Evolutionary conservation across 2,888 invertebrate species (phyloP), one percentile per base, ranked within the genome.

Genomic region (Cremastobaeus sp.): DNA sequence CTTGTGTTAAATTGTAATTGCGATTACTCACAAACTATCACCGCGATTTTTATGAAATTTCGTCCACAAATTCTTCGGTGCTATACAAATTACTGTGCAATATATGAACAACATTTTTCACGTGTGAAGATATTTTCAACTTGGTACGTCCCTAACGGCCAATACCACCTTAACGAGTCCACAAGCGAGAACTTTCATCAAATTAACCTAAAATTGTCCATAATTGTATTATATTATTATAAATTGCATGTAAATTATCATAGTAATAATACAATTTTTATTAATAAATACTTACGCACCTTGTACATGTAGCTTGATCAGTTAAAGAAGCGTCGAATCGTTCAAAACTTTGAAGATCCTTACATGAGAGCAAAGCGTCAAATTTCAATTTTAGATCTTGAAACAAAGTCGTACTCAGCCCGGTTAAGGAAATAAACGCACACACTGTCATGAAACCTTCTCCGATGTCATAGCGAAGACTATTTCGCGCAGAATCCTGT

Each of bases 141-240:
- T n/a, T n/a, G n/a, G n/a, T n/a, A n/a, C n/a, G n/a, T n/a, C n/a
- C n/a, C n/a, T n/a, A n/a, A n/a, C n/a, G n/a, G n/a, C n/a, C n/a
- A n/a, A n/a, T n/a, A n/a, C n/a, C n/a, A n/a, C 15, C 15, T 37
- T 37, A 2, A 14, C 3, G 9, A 14, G 15, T 14, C 20, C 41
- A 2, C 4, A 18, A 3, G 39, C 4, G 8, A 39, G 17, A 17
- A 39, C 11, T 15, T 39, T 39, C 6, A 39, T 39, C 1, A 39
- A 39, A 2, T 39, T 18, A 39, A 15, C 39, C 39, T 39, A 17
- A 39, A 39, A 39, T 15, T 18, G 8, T n/a, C n/a, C n/a, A 34
- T 34, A 34, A n/a, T n/a, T n/a, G n/a, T n/a, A n/a, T n/a, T n/a
- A n/a, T n/a, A n/a, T n/a, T n/a, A 34, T n/a, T 11, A 34, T 34